Evolutionary conservation across 2,888 invertebrate species (phyloP).

Genomic region (Drosophila nigritarsus): DNA sequence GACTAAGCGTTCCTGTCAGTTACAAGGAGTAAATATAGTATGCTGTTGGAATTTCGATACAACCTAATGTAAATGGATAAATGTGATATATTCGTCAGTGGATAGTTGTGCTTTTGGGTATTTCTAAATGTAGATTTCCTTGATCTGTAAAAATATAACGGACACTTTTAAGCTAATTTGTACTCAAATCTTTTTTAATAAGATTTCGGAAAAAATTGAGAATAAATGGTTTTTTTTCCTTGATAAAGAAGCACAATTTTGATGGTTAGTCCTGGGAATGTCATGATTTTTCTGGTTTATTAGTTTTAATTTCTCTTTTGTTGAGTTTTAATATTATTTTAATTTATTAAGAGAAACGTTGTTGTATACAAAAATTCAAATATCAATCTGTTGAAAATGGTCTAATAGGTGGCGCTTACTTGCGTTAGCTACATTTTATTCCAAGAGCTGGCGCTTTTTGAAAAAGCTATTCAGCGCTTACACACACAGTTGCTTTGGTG

Average conservation of each 20-base stretch:
- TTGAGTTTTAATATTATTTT: neutral
- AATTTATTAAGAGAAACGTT: neutral
- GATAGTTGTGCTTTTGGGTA: too few species aligned
- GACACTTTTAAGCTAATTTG: too few species aligned
- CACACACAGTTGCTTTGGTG: slow-evolving; percentile 38
- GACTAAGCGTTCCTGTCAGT: neutral
- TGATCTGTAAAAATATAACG: too few species aligned
- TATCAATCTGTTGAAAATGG: neutral
- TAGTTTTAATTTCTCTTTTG: neutral
- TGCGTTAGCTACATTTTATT: neutral
- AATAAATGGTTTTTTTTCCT: too few species aligned
- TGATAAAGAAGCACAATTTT: neutral
- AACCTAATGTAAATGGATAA: too few species aligned
- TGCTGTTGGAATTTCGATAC: neutral
- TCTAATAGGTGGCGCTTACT: slow-evolving; percentile 17
- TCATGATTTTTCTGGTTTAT: neutral
- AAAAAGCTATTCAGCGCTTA: slow-evolving; percentile 16
- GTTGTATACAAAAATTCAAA: neutral
- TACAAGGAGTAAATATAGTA: neutral
- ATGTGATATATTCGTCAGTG: too few species aligned
- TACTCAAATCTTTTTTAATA: too few species aligned
- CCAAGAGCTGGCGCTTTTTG: slow-evolving; percentile 32
- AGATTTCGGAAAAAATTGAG: too few species aligned
- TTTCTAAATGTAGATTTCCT: too few species aligned
- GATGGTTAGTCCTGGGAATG: neutral